Base-by-base conservation (phyloP, 2,797 vertebrate species). In the Crypturellus tataupa region DNA sequence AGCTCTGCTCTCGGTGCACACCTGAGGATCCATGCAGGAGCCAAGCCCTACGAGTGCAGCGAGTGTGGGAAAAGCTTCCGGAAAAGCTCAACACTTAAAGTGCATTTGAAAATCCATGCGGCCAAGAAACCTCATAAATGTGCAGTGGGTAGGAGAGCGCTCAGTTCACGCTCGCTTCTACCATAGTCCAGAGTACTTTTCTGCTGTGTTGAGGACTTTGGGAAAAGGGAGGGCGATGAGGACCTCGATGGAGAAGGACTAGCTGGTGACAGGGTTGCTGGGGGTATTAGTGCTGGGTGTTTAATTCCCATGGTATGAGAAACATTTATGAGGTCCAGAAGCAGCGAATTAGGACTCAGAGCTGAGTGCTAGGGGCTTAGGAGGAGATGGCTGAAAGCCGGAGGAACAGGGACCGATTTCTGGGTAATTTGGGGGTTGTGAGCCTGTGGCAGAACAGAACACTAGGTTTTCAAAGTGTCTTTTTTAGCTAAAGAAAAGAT, bases 31-130 rank as follows among this genome's bases (percentile, higher is more conserved):
- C 96, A 96, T 0, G 4, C 18, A 0, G 93, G 94, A 85, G 73
- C 78, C 79, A 94, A 93, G 71, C 94, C 95, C 71, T 96, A 80
- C 0, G 6, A 64, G 31, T 96, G 95, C 0, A 0, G 35, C 0
- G 80, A 95, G 73, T 97, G 97, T n/a, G 93, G 94, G 42, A 97
- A 92, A 59, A 85, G 71, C 49, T 96, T 97, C 73, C 64, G 58
- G 53, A 95, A 96, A 68, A 97, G 81, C 78, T 96, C 96, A 0
- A 67, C 88, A 0, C 91, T 97, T 47, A 86, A 91, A 76, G 92
- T 95, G 40, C 96, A 97, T 75, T 80, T 95, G 90, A 97, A 95
- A 93, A 95, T 89, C 46, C 96, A 97, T 1, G 4, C 1, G 0
- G n/a, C 68, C 42, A 91, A 95, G 79, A 97, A 93, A 19, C 93